Evolutionary conservation across 2,113 vertebrate species (phyloP).

Genomic region (Bambusicola thoracicus): DNA sequence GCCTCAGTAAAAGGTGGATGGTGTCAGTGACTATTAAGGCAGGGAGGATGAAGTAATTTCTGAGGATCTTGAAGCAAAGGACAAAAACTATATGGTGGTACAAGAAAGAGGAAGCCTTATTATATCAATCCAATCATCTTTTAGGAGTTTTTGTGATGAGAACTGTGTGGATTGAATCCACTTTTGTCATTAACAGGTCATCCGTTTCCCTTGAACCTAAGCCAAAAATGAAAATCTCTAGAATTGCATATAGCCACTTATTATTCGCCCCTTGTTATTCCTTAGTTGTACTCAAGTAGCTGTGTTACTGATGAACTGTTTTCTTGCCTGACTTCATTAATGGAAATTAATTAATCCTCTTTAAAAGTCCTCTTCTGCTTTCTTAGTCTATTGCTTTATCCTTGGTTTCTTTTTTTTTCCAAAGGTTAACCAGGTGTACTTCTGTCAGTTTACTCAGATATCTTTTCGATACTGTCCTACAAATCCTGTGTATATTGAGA

Average conservation of each 20-base stretch:
- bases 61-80: background rate
- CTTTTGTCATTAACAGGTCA: background rate
- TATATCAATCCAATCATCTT: background rate
- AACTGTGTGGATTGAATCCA: background rate
- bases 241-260: background rate
- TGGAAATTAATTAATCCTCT: background rate
- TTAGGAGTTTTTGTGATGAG: background rate
- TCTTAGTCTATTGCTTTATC: background rate
- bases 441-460: background rate
- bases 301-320: background rate
- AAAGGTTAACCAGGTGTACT: background rate
- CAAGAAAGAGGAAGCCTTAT: background rate
- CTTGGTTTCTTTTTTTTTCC: background rate
- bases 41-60: background rate
- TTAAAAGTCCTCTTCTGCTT: background rate
- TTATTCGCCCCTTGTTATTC: background rate
- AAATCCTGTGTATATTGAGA: background rate
- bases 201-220: background rate
- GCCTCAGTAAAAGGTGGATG: background rate
- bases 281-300: background rate
- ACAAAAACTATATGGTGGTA: background rate
- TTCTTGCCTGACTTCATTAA: background rate
- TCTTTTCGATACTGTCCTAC: background rate
- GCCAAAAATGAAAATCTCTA: background rate
- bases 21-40: background rate